Evolutionary conservation across 2,113 vertebrate species (phyloP).

Genomic region (Alethe castanea): DNA sequence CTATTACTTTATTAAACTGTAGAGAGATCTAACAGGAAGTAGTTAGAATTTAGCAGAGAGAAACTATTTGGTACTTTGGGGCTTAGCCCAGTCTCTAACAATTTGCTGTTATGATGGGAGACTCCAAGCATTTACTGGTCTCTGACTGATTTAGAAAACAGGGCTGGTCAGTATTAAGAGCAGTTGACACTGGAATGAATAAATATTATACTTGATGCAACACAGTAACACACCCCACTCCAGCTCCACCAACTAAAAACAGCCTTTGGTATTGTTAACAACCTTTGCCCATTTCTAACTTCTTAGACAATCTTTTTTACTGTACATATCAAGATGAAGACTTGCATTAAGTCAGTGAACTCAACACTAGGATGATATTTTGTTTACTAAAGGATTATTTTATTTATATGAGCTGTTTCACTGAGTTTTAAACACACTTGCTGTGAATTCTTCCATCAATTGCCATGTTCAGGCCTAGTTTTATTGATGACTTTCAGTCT

Average conservation of each 20-base stretch:
- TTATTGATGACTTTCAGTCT: slow-evolving; percentile 56
- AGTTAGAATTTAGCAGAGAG: not conserved
- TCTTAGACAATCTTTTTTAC: not conserved
- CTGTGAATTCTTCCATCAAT: slow-evolving; percentile 22
- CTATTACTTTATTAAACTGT: not conserved
- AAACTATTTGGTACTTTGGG: not conserved
- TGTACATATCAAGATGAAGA: not conserved
- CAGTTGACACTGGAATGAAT: not conserved
- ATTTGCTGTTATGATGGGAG: not conserved
- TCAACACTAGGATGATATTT: not conserved
- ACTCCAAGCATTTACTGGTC: not conserved
- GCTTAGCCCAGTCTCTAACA: not conserved
- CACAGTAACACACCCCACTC: fast-evolving
- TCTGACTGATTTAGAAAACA: not conserved
- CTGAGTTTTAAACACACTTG: not conserved
- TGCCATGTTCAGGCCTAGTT: slow-evolving; percentile 7
- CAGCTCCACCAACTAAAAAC: not conserved
- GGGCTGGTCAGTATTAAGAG: not conserved
- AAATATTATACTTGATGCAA: not conserved
- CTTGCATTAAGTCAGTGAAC: not conserved
- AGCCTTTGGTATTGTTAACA: not conserved
- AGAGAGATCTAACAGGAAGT: not conserved
- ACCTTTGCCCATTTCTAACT: not conserved
- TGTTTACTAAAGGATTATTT: not conserved
- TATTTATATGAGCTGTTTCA: not conserved